A percentile compares a stretch with the other conserved stretches of the same genome.
phyloP scores from a whole-genome alignment of 1,140 invertebrate species.

The Odontomachus brunneus region DNA sequence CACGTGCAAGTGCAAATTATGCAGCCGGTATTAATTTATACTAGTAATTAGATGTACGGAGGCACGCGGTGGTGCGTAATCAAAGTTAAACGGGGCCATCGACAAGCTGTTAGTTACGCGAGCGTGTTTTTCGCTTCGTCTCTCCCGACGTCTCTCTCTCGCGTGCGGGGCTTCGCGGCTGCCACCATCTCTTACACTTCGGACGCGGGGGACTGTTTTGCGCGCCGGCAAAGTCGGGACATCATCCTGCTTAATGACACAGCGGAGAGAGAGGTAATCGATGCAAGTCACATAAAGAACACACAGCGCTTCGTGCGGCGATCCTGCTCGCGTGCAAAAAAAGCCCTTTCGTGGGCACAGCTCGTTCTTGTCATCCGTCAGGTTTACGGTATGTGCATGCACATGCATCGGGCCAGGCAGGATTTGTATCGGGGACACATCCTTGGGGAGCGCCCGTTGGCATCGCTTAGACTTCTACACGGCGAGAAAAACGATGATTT shows the following conservation, averaged over 20 bases:
- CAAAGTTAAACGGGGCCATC: background rate
- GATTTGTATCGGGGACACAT: conserved; percentile 50
- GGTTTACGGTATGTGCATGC: conserved; percentile 67
- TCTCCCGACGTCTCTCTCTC: too few species aligned
- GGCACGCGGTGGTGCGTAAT: background rate
- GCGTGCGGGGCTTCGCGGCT: too few species aligned
- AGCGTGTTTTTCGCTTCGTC: background rate
- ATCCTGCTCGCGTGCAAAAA: conserved; percentile 40
- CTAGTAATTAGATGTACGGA: background rate
- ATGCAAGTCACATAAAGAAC: conserved; percentile 72
- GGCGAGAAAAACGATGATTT: conserved; percentile 52
- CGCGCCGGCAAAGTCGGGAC: background rate
- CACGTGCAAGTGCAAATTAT: too few species aligned
- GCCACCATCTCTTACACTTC: background rate
- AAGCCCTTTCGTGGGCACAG: conserved; percentile 34
- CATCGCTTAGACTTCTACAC: conserved; percentile 28
- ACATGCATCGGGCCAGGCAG: conserved; percentile 71
- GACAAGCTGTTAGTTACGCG: background rate
- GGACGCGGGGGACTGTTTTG: background rate
- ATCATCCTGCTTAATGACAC: conserved; percentile 13
- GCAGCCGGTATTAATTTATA: background rate
- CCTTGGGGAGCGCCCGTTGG: conserved; percentile 27
- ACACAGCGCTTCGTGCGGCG: conserved; percentile 65
- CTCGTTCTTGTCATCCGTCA: conserved; percentile 58
- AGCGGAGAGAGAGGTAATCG: conserved; percentile 20